Conservation (phyloP, 2,797 vertebrate genomes). For the Amazona finschi region DNA sequence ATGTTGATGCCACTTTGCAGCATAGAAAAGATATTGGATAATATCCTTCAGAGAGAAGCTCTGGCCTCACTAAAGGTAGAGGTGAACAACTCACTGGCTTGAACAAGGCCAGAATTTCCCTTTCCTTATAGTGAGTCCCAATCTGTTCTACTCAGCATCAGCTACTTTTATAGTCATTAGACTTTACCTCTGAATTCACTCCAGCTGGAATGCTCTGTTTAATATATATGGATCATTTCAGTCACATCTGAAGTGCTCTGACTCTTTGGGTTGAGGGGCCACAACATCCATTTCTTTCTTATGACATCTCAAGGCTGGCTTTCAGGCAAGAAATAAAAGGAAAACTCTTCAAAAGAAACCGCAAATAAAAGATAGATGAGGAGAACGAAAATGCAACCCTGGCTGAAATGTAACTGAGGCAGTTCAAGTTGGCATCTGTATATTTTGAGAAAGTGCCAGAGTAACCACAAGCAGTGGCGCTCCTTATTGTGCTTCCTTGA, state of each 20-base stretch:
- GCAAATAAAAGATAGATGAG: background rate
- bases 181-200: background rate
- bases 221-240: background rate
- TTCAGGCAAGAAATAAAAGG: background rate
- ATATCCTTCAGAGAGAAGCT: background rate
- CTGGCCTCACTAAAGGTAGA: background rate
- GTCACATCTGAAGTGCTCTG: background rate
- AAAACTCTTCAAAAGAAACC: conserved; percentile 4
- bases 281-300: background rate
- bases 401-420: background rate
- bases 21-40: background rate
- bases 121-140: background rate
- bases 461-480: rapidly evolving
- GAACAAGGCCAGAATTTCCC: background rate
- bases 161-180: background rate
- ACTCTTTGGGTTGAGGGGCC: background rate
- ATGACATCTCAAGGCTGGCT: background rate
- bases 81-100: background rate
- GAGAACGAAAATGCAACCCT: background rate
- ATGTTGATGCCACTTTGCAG: background rate
- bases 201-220: background rate
- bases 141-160: background rate
- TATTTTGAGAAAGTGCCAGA: background rate
- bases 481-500: background rate
- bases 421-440: background rate